Percentiles rank a stretch among this genome's conserved stretches.
Conservation (phyloP, 2,113 vertebrate species). For the Alces alces region DNA sequence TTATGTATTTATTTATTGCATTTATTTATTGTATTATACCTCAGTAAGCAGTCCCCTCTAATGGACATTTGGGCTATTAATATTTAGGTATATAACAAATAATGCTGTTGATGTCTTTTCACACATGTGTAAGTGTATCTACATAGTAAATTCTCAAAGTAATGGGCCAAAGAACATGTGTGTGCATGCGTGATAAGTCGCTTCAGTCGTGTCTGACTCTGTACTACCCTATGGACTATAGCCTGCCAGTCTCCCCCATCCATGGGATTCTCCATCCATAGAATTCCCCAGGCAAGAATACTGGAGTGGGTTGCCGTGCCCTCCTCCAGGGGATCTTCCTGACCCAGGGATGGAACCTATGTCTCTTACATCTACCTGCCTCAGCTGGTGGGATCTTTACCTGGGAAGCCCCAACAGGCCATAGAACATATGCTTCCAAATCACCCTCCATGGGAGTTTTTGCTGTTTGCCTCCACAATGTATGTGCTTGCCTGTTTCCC, state of each 20-base stretch:
- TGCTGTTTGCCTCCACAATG: background rate
- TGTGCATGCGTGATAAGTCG: rapidly evolving
- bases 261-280: background rate
- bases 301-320: background rate
- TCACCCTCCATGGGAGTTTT: background rate
- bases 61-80: background rate
- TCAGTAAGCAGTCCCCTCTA: background rate
- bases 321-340: background rate
- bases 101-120: background rate
- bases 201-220: background rate
- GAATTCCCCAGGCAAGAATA: background rate
- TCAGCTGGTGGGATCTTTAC: background rate
- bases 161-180: background rate
- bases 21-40: background rate
- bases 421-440: background rate
- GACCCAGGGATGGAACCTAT: background rate
- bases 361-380: background rate
- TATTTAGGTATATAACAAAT: background rate
- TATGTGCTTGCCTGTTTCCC: background rate
- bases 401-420: background rate
- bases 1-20: background rate
- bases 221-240: background rate
- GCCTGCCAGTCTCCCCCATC: background rate
- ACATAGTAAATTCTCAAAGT: background rate
- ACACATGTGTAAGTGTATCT: background rate